Conservation (phyloP, 2,113 vertebrate species). For the Calyptomena viridis region DNA sequence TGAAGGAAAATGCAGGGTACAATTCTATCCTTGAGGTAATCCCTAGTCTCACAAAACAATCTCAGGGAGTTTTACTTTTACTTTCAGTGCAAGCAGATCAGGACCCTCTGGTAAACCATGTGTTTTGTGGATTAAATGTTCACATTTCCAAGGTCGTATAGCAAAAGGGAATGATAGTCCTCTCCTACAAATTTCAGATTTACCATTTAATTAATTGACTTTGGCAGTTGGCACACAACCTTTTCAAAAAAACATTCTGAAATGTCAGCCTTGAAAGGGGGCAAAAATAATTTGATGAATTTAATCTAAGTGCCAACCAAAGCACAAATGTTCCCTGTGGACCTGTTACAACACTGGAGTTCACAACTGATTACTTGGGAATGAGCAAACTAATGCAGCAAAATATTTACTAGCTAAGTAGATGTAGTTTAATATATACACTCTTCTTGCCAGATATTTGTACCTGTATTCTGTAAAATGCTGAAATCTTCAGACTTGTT, state of each 20-base stretch:
- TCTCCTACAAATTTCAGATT: slow-evolving; percentile 19
- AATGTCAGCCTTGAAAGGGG: slow-evolving; percentile 54
- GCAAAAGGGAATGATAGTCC: neutral
- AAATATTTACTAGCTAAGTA: slow-evolving; percentile 37
- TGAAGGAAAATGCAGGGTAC: neutral
- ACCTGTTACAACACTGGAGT: slow-evolving; percentile 20
- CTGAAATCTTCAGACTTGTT: neutral
- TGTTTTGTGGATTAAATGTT: neutral
- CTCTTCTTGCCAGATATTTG: slow-evolving; percentile 19
- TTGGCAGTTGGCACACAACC: slow-evolving; percentile 57
- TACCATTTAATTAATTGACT: slow-evolving; percentile 60
- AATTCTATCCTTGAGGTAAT: neutral
- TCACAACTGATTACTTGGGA: slow-evolving; percentile 38
- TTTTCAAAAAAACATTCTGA: slow-evolving; percentile 37
- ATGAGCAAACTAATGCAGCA: slow-evolving; percentile 30
- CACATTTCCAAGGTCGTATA: neutral
- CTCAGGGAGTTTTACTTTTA: neutral
- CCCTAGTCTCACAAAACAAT: neutral
- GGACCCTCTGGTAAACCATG: neutral
- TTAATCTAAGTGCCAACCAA: slow-evolving; percentile 58
- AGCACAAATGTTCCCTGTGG: slow-evolving; percentile 58
- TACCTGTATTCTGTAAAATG: slow-evolving; percentile 30
- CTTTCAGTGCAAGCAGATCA: neutral
- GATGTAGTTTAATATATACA: neutral
- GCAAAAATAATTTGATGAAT: slow-evolving; percentile 49